Conservation (phyloP, 2,888 invertebrate species). For the Onchidella celtica region DNA sequence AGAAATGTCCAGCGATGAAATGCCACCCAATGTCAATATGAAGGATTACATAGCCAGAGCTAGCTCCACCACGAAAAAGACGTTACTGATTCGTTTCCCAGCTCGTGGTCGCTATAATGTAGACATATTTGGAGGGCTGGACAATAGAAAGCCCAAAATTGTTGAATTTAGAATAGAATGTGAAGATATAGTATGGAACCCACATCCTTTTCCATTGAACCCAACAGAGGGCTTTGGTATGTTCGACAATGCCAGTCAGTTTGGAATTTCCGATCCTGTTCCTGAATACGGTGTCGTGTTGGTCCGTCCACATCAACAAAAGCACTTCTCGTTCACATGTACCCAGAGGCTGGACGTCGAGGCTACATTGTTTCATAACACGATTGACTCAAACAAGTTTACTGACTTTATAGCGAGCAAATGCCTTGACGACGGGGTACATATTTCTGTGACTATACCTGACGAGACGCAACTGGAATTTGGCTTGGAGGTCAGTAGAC, state of each 20-base stretch:
- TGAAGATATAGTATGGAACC: constrained; percentile 52
- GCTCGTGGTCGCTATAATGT: constrained; percentile 65
- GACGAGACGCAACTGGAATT: constrained; percentile 65
- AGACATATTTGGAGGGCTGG: constrained; percentile 63
- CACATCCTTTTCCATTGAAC: constrained; percentile 64
- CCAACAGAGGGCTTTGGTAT: constrained; percentile 69
- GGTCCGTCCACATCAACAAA: constrained; percentile 44
- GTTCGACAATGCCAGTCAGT: constrained; percentile 54
- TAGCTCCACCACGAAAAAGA: constrained; percentile 16
- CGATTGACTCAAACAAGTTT: constrained; percentile 17
- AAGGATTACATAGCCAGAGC: constrained; percentile 42
- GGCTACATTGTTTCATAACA: constrained; percentile 55
- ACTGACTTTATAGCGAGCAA: constrained; percentile 31
- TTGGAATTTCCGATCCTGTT: constrained; percentile 64
- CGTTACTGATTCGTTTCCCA: constrained; percentile 59
- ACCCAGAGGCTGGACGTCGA: constrained; percentile 51
- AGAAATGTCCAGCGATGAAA: constrained; percentile 29
- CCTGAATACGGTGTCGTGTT: constrained; percentile 56
- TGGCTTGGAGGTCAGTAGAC: constrained; percentile 64
- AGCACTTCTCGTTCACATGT: constrained; percentile 56
- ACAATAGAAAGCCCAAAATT: constrained; percentile 50
- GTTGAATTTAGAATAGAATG: constrained; percentile 71
- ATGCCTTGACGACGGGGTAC: constrained; percentile 31
- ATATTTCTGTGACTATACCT: constrained; percentile 49
- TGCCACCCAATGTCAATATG: constrained; percentile 27